Evolutionary conservation across 2,797 vertebrate genomes (phyloP), one percentile per base, ranked within the genome.

Genomic region (Phrynocephalus vlangalii): DNA sequence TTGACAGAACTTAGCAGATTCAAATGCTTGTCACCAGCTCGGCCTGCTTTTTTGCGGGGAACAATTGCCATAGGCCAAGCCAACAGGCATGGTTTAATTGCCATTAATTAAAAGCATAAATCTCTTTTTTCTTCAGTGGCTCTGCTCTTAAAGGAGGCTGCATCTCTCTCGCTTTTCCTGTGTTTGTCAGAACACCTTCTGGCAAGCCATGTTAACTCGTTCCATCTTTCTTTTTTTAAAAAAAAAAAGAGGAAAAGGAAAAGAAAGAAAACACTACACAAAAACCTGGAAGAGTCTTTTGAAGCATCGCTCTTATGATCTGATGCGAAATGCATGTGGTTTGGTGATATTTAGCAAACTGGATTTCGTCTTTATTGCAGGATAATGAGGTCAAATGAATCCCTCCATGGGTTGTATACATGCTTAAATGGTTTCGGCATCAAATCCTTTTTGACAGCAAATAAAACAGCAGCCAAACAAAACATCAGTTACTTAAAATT

Each of bases 101-200:
- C 98, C 98, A 98, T 99, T 99, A 99, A 99, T 99, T 99, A 99
- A 99, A 99, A 99, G 98, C 98, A 99, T 99, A 99, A 99, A 99
- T 99, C 98, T 98, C 97, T 99, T 99, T 98, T 98, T 99, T 98
- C 97, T 98, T 98, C 97, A 96, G 97, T 98, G 97, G 97, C 98
- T 98, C 97, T 97, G 97, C 98, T 99, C 98, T 99, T 99, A 99
- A 98, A 99, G 98, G 98, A 97, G 97, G 98, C 97, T 98, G 97
- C 97, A 97, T 97, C 96, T 97, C 96, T 97, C 97, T 97, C 96
- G 96, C 97, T 97, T 96, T 97, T 96, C 97, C 95, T 97, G 95
- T 95, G 97, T 98, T 98, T 98, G 97, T 98, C 97, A 98, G 98
- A 98, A 98, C 98, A 98, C 98, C 99, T 99, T 97, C 98, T 98